Conservation (phyloP, 2,113 vertebrate genomes). For the Pipa parva region DNA sequence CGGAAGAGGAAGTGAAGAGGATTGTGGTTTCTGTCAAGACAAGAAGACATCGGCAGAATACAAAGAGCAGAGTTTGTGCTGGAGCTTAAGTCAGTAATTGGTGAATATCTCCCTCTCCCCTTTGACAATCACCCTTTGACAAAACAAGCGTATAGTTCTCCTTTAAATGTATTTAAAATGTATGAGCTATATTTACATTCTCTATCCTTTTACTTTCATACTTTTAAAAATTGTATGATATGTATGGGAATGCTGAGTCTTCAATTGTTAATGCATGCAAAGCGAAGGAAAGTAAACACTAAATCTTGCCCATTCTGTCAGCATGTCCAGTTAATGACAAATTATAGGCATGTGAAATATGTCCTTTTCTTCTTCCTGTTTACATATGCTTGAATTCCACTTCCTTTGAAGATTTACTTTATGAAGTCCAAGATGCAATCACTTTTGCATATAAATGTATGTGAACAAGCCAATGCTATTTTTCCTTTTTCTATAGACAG, state of each 20-base stretch:
- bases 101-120: no score
- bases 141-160: no score
- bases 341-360: not conserved
- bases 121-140: no score
- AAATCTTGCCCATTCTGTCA: not conserved
- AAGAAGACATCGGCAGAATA: no score
- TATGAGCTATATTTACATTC: no score
- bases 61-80: no score
- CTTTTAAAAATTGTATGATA: no score
- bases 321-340: not conserved
- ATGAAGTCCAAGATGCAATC: not conserved
- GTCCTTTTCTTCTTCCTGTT: not conserved
- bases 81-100: no score
- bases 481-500: not conserved
- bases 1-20: no score
- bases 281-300: not conserved
- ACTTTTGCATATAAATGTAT: not conserved
- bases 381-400: not conserved
- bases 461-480: not conserved
- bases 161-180: no score
- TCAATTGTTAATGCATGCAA: not conserved
- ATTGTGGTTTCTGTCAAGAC: no score
- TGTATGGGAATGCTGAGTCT: not conserved
- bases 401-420: constrained; percentile 2
- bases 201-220: not conserved